A percentile compares a stretch with the other conserved stretches of the same genome.
Evolutionary conservation across 2,888 invertebrate genomes (phyloP).

Genomic region (Sphaeridia pumilis): DNA sequence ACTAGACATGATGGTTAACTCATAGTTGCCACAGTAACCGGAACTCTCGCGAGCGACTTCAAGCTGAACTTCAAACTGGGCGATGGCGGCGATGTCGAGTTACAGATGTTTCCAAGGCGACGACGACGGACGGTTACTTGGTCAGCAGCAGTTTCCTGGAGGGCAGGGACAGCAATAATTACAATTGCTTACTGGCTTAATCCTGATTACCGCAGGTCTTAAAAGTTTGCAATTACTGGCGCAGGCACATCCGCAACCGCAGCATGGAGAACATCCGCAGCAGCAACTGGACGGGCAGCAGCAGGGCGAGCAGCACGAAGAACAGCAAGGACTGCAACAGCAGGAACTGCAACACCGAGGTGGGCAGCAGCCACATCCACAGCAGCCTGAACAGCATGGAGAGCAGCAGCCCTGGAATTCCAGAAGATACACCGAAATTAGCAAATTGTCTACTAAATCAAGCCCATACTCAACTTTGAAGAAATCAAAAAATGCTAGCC

Average conservation of each 20-base stretch:
- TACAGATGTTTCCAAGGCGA: too few species aligned
- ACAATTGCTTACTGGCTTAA: background rate
- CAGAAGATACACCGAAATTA: too few species aligned
- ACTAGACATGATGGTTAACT: too few species aligned
- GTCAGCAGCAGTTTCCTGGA: background rate
- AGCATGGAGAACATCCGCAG: too few species aligned
- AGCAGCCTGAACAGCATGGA: background rate
- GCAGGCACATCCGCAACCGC: background rate
- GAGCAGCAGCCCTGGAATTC: background rate
- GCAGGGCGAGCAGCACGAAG: background rate
- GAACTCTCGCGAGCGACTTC: too few species aligned
- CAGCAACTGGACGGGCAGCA: background rate
- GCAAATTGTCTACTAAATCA: too few species aligned
- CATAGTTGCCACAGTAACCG: too few species aligned
- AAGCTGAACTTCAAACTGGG: too few species aligned
- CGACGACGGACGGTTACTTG: too few species aligned
- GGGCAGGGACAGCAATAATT: constrained; percentile 1
- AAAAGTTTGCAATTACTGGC: background rate
- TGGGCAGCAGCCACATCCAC: background rate
- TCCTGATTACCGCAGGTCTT: background rate
- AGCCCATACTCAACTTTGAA: too few species aligned
- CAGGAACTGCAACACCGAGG: background rate
- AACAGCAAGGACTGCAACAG: background rate
- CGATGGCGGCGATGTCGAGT: too few species aligned
- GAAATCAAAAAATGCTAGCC: too few species aligned